These are phyloP conservation scores for Pseudochaenichthys georgianus DNA, from an alignment of 2,797 vertebrate genomes.

Conservation along the genomic window DNA sequence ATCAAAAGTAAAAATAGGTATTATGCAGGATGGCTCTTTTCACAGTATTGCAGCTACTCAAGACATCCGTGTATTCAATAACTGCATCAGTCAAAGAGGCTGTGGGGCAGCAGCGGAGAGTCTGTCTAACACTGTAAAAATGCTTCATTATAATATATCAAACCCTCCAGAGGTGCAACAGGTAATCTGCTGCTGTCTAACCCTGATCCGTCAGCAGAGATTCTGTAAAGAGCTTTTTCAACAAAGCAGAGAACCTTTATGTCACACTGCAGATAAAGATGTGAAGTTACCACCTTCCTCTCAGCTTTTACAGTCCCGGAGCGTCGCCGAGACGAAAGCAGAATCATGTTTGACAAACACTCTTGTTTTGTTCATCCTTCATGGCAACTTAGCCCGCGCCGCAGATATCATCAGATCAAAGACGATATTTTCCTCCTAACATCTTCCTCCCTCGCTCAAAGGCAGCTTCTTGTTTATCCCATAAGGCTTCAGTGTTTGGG, in stretches of 20 bases:
- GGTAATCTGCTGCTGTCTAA: slow-evolving; percentile 2
- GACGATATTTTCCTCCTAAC: slow-evolving; percentile 51
- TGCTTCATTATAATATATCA: too few species aligned
- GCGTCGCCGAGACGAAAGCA: slow-evolving; percentile 73
- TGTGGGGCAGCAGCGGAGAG: too few species aligned
- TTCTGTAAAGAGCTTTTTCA: background rate
- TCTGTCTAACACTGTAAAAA: too few species aligned
- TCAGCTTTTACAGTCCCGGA: slow-evolving; percentile 43
- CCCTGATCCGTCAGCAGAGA: too few species aligned
- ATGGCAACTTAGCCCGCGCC: slow-evolving; percentile 66
- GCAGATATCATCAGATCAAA: slow-evolving; percentile 80
- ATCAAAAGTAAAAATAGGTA: too few species aligned
- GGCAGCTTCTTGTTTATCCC: slow-evolving; percentile 80
- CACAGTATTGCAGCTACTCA: too few species aligned
- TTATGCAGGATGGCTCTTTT: too few species aligned
- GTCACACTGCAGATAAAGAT: slow-evolving; percentile 18
- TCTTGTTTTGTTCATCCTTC: slow-evolving; percentile 77
- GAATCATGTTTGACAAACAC: slow-evolving; percentile 79
- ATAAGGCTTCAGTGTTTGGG: slow-evolving; percentile 64
- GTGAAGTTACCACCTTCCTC: slow-evolving; percentile 44
- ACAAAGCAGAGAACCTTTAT: background rate
- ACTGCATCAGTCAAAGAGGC: too few species aligned
- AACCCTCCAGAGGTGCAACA: background rate
- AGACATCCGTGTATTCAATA: too few species aligned
- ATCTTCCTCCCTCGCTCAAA: slow-evolving; percentile 49